Percentiles rank a stretch among this genome's conserved stretches.
These are phyloP conservation scores for Actinia tenebrosa DNA, from an alignment of 64 coral and sea anemone species.

Conservation along the genomic window DNA sequence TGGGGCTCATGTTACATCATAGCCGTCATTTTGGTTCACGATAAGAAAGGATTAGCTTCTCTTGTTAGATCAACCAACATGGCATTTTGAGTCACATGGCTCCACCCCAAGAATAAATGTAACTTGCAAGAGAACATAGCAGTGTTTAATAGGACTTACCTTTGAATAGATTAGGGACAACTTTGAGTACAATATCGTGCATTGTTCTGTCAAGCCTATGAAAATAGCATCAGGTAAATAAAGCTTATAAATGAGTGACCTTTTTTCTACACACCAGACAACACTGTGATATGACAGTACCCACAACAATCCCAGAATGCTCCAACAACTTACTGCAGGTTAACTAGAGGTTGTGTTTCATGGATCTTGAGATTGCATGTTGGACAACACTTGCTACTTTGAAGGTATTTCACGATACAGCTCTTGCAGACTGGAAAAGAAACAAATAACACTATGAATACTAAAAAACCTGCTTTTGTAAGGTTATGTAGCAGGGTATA, in stretches of 20 bases:
- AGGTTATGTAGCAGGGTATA: no score
- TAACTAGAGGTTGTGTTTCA: constrained; percentile 92
- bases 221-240: not conserved
- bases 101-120: no score
- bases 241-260: not conserved
- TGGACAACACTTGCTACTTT: constrained; percentile 92
- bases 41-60: no score
- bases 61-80: no score
- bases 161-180: constrained; percentile 46
- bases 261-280: not conserved
- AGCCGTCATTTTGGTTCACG: no score
- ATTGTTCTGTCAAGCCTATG: constrained; percentile 71
- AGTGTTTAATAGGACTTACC: not conserved
- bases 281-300: not conserved
- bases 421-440: constrained; percentile 82
- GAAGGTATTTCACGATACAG: constrained; percentile 97
- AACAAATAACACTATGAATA: constrained; percentile 9
- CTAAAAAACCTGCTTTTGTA: not conserved
- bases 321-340: constrained; percentile 64
- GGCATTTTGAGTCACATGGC: no score
- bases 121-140: no score
- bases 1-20: no score
- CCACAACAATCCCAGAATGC: not conserved
- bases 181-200: constrained; percentile 74
- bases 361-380: constrained; percentile 96